Conservation (phyloP, 1,140 invertebrate species). For the Drosophila micromelanica region DNA sequence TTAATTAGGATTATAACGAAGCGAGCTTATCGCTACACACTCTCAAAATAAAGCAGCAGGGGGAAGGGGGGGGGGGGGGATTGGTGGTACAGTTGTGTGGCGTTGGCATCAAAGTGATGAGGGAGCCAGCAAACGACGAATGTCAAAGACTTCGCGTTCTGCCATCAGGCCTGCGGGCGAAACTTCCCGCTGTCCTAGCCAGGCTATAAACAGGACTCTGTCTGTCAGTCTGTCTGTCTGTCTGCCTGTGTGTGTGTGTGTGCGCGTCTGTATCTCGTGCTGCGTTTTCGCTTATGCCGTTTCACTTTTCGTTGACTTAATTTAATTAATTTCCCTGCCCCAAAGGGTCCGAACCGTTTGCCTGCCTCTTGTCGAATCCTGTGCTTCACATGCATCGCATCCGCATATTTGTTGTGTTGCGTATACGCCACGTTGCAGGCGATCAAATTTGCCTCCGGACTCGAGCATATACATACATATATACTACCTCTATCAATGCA, state of each 20-base stretch:
- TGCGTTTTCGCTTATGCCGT: slow-evolving; percentile 60
- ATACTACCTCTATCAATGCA: slow-evolving; percentile 54
- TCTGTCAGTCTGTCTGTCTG: slow-evolving; percentile 13
- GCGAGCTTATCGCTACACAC: slow-evolving; percentile 67
- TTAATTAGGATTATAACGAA: slow-evolving; percentile 83
- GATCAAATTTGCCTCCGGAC: slow-evolving; percentile 15
- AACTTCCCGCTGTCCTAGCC: slow-evolving; percentile 51
- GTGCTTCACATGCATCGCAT: slow-evolving; percentile 14
- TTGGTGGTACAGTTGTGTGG: neutral
- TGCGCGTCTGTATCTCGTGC: slow-evolving; percentile 24
- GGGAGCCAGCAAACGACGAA: slow-evolving; percentile 56
- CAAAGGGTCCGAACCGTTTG: slow-evolving; percentile 69
- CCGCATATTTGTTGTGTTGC: slow-evolving; percentile 58
- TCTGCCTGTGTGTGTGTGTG: slow-evolving; percentile 24
- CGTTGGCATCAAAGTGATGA: slow-evolving; percentile 66
- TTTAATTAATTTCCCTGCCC: slow-evolving; percentile 82
- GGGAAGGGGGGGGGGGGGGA: neutral
- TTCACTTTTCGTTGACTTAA: slow-evolving; percentile 83
- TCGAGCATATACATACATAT: slow-evolving; percentile 6
- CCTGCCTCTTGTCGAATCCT: slow-evolving; percentile 29
- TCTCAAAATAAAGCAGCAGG: neutral
- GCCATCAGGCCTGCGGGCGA: slow-evolving; percentile 63
- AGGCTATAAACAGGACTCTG: slow-evolving; percentile 32
- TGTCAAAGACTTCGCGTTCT: slow-evolving; percentile 68
- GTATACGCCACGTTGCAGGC: slow-evolving; percentile 74